Conservation (phyloP, 2,888 invertebrate species). For the Seladonia tumulorum region DNA sequence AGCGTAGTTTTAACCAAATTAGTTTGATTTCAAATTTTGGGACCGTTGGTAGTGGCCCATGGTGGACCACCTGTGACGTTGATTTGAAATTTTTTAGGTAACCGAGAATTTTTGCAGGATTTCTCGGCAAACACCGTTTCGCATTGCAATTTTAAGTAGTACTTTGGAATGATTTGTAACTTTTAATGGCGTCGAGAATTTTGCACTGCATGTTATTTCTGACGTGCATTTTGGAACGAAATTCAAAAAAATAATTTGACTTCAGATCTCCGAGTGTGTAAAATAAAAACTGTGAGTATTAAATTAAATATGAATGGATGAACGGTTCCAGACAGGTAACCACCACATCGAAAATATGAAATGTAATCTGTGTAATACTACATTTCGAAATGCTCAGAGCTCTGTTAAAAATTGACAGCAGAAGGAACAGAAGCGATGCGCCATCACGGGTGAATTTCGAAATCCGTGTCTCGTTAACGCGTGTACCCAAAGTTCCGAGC, state of each 20-base stretch:
- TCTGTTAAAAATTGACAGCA: no score
- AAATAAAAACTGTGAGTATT: not conserved
- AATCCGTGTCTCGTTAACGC: constrained; percentile 13
- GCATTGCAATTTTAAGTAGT: no score
- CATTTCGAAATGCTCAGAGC: no score
- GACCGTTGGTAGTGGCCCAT: no score
- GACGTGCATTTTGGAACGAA: not conserved
- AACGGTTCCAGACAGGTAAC: not conserved
- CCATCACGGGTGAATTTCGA: not conserved
- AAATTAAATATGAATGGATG: not conserved
- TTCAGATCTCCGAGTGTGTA: not conserved
- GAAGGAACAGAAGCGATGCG: no score
- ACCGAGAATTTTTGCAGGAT: not conserved
- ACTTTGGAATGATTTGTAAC: not conserved
- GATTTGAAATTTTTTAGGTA: not conserved
- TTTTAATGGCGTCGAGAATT: not conserved
- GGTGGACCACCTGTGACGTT: no score
- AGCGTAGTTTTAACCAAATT: no score
- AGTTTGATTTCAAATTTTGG: no score
- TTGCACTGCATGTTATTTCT: not conserved
- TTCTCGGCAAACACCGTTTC: no score
- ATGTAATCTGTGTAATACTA: not conserved
- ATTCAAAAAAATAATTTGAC: not conserved
- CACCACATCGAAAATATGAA: not conserved
- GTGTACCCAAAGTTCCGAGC: constrained; percentile 17